phyloP scores from a whole-genome alignment of 2,113 vertebrate genomes.

The Montifringilla adamsi region DNA sequence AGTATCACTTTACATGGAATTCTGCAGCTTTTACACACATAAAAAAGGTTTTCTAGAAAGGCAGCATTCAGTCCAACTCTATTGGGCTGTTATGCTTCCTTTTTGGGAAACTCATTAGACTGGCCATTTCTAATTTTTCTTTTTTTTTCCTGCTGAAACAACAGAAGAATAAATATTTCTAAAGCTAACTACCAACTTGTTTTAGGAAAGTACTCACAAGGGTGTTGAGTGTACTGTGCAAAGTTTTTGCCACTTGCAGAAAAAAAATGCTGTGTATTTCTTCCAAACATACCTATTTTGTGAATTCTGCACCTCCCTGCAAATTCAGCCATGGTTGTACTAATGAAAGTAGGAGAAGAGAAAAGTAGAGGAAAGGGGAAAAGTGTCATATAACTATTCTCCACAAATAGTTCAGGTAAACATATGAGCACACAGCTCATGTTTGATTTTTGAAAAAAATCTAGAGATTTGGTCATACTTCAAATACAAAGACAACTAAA shows the following conservation, averaged over 20 bases:
- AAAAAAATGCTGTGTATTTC: neutral
- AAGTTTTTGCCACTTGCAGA: neutral
- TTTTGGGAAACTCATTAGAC: neutral
- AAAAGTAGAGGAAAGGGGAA: neutral
- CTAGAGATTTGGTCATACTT: neutral
- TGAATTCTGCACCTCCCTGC: neutral
- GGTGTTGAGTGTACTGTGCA: neutral
- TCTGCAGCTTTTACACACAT: neutral
- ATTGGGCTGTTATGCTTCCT: rapidly evolving
- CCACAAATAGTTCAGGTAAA: neutral
- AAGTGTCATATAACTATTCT: neutral
- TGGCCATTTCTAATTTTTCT: neutral
- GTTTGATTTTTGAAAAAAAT: no score
- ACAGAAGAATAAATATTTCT: neutral
- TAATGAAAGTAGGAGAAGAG: neutral
- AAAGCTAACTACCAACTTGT: neutral
- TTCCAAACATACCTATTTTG: neutral
- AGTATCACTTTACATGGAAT: neutral
- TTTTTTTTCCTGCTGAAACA: neutral
- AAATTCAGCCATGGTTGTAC: neutral
- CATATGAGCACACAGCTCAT: neutral
- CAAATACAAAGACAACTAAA: neutral
- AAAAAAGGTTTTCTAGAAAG: neutral
- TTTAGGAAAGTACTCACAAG: neutral
- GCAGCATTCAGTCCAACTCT: neutral